phyloP scores from a whole-genome alignment of 2,888 invertebrate genomes.

The Pachliopta kotzebuea region DNA sequence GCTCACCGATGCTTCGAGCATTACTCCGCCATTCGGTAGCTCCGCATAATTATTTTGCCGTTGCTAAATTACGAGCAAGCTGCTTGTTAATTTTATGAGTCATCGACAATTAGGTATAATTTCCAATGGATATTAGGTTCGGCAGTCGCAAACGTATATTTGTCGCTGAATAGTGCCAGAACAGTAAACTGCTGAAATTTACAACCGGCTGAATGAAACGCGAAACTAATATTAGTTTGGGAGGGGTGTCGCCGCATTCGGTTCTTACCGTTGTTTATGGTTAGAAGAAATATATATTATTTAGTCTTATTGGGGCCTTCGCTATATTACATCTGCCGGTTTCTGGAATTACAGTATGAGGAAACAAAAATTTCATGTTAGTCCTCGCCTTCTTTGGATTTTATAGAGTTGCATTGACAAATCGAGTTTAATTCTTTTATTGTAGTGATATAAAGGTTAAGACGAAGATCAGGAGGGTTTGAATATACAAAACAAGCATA shows the following conservation, averaged over 20 bases:
- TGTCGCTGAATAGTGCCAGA: conserved; percentile 55
- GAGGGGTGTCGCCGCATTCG: conserved; percentile 43
- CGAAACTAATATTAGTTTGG: conserved; percentile 62
- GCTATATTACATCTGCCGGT: neutral
- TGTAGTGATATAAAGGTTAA: neutral
- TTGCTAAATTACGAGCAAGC: conserved; percentile 14
- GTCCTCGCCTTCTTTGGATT: no score
- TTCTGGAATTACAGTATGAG: neutral
- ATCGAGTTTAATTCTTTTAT: no score
- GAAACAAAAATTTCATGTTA: neutral
- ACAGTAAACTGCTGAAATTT: conserved; percentile 60
- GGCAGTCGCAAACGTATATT: conserved; percentile 51
- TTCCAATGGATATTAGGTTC: conserved; percentile 45
- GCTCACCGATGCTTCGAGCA: conserved; percentile 32
- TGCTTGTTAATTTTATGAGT: conserved; percentile 18
- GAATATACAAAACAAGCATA: no score
- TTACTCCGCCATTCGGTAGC: conserved; percentile 31
- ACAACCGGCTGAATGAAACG: conserved; percentile 53
- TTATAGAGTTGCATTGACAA: no score
- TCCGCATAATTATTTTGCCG: conserved; percentile 24
- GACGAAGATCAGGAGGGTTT: neutral
- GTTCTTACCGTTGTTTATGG: conserved; percentile 38
- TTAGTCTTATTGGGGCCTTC: conserved; percentile 14
- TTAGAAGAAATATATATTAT: conserved; percentile 30
- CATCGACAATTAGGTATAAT: conserved; percentile 39